Evolutionary conservation across 2,113 vertebrate species (phyloP), one percentile per base, ranked within the genome.

Genomic region (Azemiops feae): DNA sequence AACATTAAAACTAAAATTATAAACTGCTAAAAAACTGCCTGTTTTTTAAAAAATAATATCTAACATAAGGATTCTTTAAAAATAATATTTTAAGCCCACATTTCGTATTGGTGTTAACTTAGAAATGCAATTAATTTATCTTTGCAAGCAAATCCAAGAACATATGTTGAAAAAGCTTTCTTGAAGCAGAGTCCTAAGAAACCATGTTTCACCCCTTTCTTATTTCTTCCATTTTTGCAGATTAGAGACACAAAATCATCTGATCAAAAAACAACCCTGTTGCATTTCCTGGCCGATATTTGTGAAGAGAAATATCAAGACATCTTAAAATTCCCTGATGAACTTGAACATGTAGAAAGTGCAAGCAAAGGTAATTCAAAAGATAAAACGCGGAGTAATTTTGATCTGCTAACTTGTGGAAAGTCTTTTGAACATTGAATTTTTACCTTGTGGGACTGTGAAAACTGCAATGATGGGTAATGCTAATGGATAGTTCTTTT

Each of bases 221-320:
- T 43, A 23, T 58, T 85, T 57, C 52, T 2, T 54, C 69, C 88
- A 57, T 54, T 20, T 91, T 96, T 93, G 57, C 95, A 99, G 99
- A 98, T 99, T 47, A 97, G 98, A 97, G 99, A 99, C 96, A 99
- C 99, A 27, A 99, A 99, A 96, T 99, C 99, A 69, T 92, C 98
- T 88, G 97, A 98, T 96, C 99, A 99, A 93, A 99, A 98, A 94
- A 98, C 98, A 89, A 99, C 99, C 0, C 97, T 99, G 34, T 93
- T 99, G 92, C 98, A 99, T 97, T 99, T 99, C 94, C 97, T 99
- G 97, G 98, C 98, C 39, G 99, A 99, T 93, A 98, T 98, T 91
- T 99, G 98, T 96, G 99, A 99, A 95, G 99, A 99, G 93, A 97
- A 96, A 92, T 95, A 98, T 95, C 92, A 96, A 0, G 98, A 98